Conservation (phyloP, 2,797 vertebrate genomes). For the Bufotes viridis region DNA sequence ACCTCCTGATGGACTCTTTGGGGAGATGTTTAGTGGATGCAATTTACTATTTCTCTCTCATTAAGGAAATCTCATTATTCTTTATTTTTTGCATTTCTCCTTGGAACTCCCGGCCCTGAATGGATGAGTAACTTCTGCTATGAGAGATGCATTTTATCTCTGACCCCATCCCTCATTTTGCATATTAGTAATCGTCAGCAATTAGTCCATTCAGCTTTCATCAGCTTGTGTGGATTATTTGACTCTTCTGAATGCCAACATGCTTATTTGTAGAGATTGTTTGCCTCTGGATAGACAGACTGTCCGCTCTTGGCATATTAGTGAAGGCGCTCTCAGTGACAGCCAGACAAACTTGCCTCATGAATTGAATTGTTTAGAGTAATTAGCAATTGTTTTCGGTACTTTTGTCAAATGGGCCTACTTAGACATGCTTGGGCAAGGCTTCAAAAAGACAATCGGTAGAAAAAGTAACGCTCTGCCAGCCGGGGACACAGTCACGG, state of each 20-base stretch:
- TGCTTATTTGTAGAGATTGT: constrained; percentile 20
- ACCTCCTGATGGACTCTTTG: too few species aligned
- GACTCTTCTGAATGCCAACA: constrained; percentile 4
- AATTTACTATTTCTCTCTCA: not conserved
- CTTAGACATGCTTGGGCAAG: constrained; percentile 57
- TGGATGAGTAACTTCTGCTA: not conserved
- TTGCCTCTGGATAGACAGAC: constrained; percentile 37
- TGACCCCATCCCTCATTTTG: constrained; percentile 20
- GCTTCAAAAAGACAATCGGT: constrained; percentile 52
- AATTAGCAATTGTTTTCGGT: constrained; percentile 81
- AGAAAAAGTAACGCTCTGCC: constrained; percentile 35
- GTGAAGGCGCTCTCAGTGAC: constrained; percentile 81
- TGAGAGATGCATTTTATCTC: not conserved
- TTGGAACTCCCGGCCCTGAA: not conserved
- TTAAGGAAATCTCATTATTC: not conserved
- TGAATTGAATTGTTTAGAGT: constrained; percentile 87
- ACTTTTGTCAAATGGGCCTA: constrained; percentile 67
- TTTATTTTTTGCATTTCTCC: not conserved
- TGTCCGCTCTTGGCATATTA: constrained; percentile 75
- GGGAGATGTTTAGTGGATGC: not conserved
- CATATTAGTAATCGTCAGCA: constrained; percentile 28
- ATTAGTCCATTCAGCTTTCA: constrained; percentile 31
- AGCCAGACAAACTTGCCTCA: constrained; percentile 84
- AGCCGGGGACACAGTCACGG: constrained; percentile 34
- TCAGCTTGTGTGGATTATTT: constrained; percentile 30